A percentile compares a stretch with the other conserved stretches of the same genome.
Evolutionary conservation across 2,797 vertebrate species (phyloP).

Genomic region (Ctenosaura bakeri): DNA sequence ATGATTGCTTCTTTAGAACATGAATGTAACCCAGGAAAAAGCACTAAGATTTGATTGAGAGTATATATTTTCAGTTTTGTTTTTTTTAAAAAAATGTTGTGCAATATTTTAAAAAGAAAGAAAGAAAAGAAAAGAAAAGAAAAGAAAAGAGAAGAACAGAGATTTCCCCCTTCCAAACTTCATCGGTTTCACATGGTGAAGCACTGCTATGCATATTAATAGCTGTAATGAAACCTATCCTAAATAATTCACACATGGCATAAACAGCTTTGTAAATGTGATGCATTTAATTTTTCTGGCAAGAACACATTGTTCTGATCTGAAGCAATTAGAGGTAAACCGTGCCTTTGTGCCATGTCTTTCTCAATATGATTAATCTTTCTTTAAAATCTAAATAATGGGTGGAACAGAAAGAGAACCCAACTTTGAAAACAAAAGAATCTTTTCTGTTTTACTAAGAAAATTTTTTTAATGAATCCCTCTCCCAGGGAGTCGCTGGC

Average conservation of each 20-base stretch:
- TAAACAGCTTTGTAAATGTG: conserved; percentile 64
- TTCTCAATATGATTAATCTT: conserved; percentile 39
- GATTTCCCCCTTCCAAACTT: conserved; percentile 58
- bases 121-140: conserved; percentile 27
- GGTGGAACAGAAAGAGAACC: conserved; percentile 22
- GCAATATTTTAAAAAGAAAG: conserved; percentile 44
- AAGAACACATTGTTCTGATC: conserved; percentile 52
- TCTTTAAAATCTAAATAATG: conserved; percentile 36
- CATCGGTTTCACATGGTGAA: conserved; percentile 61
- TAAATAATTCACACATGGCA: conserved; percentile 68
- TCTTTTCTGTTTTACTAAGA: conserved; percentile 10
- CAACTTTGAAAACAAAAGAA: conserved; percentile 8
- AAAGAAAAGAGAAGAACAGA: conserved; percentile 25
- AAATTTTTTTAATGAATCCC: neutral
- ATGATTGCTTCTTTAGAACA: conserved; percentile 26
- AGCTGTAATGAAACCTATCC: conserved; percentile 63
- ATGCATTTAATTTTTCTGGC: conserved; percentile 55
- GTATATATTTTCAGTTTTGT: neutral
- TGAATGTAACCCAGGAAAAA: conserved; percentile 47
- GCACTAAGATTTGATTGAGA: conserved; percentile 34
- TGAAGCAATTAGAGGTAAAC: conserved; percentile 47
- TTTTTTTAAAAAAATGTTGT: conserved; percentile 44
- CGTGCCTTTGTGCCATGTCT: conserved; percentile 30
- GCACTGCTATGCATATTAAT: conserved; percentile 67
- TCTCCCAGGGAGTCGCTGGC: neutral